phyloP scores from a whole-genome alignment of 2,797 vertebrate genomes.

The Cetoscarus ocellatus region DNA sequence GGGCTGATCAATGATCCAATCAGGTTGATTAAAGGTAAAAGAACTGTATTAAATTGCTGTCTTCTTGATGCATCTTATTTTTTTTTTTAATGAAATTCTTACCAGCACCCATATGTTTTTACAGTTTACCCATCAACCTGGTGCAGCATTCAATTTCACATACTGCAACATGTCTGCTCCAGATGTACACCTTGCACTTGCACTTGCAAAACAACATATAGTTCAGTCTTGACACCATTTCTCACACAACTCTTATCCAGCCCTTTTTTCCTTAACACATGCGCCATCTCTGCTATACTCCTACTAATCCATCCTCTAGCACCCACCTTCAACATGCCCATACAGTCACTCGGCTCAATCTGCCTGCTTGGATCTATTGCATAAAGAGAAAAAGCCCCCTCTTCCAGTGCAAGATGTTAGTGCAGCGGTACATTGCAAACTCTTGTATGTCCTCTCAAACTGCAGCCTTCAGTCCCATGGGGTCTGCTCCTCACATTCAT shows the following conservation, averaged over 20 bases:
- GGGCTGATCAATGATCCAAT: too few relatives aligned
- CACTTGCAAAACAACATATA: too few relatives aligned
- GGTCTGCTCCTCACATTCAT: conserved; percentile 74
- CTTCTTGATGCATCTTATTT: too few relatives aligned
- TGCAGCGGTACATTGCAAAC: conserved; percentile 66
- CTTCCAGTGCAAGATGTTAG: conserved; percentile 35
- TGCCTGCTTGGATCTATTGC: conserved; percentile 45
- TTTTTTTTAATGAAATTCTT: too few relatives aligned
- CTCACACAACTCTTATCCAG: neutral
- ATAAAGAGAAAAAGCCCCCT: conserved; percentile 29
- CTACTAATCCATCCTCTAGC: conserved; percentile 18
- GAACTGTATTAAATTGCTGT: too few relatives aligned
- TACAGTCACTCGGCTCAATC: conserved; percentile 13
- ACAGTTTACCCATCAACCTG: too few relatives aligned
- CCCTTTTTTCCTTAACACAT: conserved; percentile 2
- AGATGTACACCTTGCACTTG: too few relatives aligned
- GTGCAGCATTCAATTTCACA: too few relatives aligned
- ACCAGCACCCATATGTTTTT: too few relatives aligned
- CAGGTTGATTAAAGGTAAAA: too few relatives aligned
- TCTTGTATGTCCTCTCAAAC: conserved; percentile 68
- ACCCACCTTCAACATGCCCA: conserved; percentile 28
- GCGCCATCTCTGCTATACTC: neutral
- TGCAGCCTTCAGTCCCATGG: conserved; percentile 62
- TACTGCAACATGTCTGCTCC: too few relatives aligned
- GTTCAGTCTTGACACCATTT: too few relatives aligned